phyloP scores from a whole-genome alignment of 2,888 invertebrate species.

The Liopterus haemorrhoidalis region DNA sequence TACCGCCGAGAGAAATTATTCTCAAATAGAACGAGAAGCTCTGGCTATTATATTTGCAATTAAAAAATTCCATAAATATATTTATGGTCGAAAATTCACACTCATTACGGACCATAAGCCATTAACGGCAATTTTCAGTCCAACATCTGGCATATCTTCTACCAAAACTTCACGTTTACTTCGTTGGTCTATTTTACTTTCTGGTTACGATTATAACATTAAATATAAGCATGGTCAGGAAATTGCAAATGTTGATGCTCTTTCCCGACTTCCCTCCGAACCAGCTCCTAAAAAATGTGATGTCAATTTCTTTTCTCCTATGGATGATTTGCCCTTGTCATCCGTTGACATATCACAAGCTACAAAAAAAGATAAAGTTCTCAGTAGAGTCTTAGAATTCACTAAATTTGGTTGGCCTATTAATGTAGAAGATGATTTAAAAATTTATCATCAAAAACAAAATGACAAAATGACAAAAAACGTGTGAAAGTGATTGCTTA shows the following conservation, averaged over 20 bases:
- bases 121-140: constrained; percentile 32
- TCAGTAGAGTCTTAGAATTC: constrained; percentile 14
- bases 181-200: constrained; percentile 32
- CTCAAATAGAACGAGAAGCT: constrained; percentile 37
- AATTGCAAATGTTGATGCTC: constrained; percentile 6
- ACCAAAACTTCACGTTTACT: constrained; percentile 36
- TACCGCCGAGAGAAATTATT: constrained; percentile 37
- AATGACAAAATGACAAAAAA: too few species aligned
- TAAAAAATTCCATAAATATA: constrained; percentile 39
- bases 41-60: constrained; percentile 39
- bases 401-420: constrained; percentile 16
- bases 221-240: background rate
- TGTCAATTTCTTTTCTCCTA: background rate
- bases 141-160: constrained; percentile 26
- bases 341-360: constrained; percentile 8
- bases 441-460: too few species aligned
- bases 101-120: constrained; percentile 37
- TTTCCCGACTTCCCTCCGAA: background rate
- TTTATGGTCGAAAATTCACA: constrained; percentile 36
- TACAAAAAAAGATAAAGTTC: constrained; percentile 9
- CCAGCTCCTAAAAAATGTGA: background rate
- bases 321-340: constrained; percentile 5
- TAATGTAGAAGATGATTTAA: too few species aligned
- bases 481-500: too few species aligned
- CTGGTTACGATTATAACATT: background rate